Percentiles rank a stretch among this genome's conserved stretches.
phyloP scores from a whole-genome alignment of 2,888 invertebrate genomes.

The Caenorhabditis auriculariae region DNA sequence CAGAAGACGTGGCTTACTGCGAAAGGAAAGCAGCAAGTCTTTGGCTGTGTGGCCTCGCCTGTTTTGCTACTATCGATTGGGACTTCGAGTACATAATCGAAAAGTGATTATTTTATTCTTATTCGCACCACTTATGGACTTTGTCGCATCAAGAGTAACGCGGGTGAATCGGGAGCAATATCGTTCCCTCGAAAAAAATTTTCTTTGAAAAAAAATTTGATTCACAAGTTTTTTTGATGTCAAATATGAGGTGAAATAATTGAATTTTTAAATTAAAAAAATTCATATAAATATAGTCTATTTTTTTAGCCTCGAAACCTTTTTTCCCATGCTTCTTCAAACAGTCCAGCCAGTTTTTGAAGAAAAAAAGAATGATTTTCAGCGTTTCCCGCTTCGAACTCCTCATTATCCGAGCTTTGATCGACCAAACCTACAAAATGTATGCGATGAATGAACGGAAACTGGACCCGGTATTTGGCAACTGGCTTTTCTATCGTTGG shows the following conservation, averaged over 20 bases:
- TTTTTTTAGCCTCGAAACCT: not conserved
- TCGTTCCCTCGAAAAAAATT: not conserved
- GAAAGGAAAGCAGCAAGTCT: conserved; percentile 39
- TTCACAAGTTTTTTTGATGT: too few species aligned
- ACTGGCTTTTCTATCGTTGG: conserved; percentile 36
- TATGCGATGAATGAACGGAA: conserved; percentile 16
- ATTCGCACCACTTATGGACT: not conserved
- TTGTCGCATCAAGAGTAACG: not conserved
- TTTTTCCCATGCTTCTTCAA: not conserved
- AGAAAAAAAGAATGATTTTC: not conserved
- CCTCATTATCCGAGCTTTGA: conserved; percentile 21
- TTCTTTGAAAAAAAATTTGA: not conserved
- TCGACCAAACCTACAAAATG: conserved; percentile 25
- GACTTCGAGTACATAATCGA: conserved; percentile 35
- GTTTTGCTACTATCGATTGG: conserved; percentile 42
- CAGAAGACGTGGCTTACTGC: conserved; percentile 34
- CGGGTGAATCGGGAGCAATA: not conserved
- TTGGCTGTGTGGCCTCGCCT: conserved; percentile 41
- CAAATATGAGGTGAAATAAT: not conserved
- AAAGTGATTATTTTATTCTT: conserved; percentile 10
- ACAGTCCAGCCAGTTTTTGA: not conserved
- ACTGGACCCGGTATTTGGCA: conserved; percentile 31
- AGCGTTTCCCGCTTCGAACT: conserved; percentile 26
- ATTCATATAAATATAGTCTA: not conserved
- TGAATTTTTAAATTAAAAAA: too few species aligned